A percentile compares a stretch with the other conserved stretches of the same genome.
phyloP scores from a whole-genome alignment of 2,888 invertebrate genomes.

The Allophyes oxyacanthae region DNA sequence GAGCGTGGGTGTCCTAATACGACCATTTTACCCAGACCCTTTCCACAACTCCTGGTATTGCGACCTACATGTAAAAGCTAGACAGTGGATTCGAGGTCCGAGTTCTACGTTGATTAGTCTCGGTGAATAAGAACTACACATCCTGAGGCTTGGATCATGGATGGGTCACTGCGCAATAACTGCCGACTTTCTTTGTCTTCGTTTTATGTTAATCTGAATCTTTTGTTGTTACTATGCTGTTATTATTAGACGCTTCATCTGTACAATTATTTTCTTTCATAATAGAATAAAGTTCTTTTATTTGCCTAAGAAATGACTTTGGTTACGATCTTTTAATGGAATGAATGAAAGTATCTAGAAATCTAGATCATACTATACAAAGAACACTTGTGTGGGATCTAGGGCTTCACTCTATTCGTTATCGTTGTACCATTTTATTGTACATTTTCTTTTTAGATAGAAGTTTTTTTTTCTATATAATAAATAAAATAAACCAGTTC shows the following conservation, averaged over 20 bases:
- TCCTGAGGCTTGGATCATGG: conserved; percentile 56
- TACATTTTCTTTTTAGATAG: too few species aligned
- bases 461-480: too few species aligned
- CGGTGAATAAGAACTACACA: conserved; percentile 44
- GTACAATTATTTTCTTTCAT: conserved; percentile 23
- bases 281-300: conserved; percentile 4
- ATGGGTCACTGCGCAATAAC: conserved; percentile 64
- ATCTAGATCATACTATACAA: background rate
- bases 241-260: conserved; percentile 9
- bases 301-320: background rate
- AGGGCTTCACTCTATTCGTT: too few species aligned
- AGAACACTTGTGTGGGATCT: too few species aligned
- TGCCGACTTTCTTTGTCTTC: conserved; percentile 66
- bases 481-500: too few species aligned
- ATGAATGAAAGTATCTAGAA: background rate
- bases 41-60: conserved; percentile 14
- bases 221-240: conserved; percentile 40
- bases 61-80: conserved; percentile 29
- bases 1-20: conserved; percentile 46
- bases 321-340: background rate
- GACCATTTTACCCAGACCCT: conserved; percentile 44
- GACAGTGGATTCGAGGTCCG: conserved; percentile 30
- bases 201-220: conserved; percentile 54
- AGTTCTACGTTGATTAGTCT: conserved; percentile 57
- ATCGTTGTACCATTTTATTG: too few species aligned